Conservation (phyloP, 2,888 invertebrate species). For the Athrips mouffetella region DNA sequence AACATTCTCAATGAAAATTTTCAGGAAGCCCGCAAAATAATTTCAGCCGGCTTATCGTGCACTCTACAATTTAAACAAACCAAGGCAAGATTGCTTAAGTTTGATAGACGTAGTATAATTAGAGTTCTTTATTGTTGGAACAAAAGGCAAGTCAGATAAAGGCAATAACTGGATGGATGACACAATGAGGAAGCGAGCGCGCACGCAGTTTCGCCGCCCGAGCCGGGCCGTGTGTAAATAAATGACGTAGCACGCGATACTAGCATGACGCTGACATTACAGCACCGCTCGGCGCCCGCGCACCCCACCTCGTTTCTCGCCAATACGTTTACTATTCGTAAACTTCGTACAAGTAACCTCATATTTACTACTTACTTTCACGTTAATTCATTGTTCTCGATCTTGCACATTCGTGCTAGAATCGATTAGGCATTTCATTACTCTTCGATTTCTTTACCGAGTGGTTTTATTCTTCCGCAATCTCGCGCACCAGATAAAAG, state of each 20-base stretch:
- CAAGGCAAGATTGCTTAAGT: background rate
- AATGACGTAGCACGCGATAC: slow-evolving; percentile 60
- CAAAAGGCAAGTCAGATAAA: slow-evolving; percentile 17
- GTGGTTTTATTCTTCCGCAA: slow-evolving; percentile 1
- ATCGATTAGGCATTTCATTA: background rate
- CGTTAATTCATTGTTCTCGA: slow-evolving; percentile 18
- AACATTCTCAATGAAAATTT: too few species aligned
- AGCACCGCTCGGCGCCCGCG: slow-evolving; percentile 24
- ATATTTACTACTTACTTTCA: slow-evolving; percentile 23
- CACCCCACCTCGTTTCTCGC: slow-evolving; percentile 8
- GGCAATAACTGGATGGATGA: slow-evolving; percentile 32
- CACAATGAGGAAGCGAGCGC: slow-evolving; percentile 51
- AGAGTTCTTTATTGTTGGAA: slow-evolving; percentile 7
- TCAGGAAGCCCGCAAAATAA: too few species aligned
- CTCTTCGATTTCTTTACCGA: background rate
- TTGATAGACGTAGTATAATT: slow-evolving; percentile 1
- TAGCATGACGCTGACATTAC: slow-evolving; percentile 44
- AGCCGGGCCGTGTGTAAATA: slow-evolving; percentile 40
- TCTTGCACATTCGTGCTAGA: slow-evolving; percentile 10
- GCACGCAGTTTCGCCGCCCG: slow-evolving; percentile 14
- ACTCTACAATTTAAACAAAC: background rate
- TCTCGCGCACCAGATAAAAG: background rate
- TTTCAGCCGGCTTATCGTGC: background rate
- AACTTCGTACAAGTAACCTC: slow-evolving; percentile 12
- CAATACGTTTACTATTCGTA: slow-evolving; percentile 8